Evolutionary conservation across 1,140 invertebrate species (phyloP), one percentile per base, ranked within the genome.

Genomic region (Plodia interpunctella): DNA sequence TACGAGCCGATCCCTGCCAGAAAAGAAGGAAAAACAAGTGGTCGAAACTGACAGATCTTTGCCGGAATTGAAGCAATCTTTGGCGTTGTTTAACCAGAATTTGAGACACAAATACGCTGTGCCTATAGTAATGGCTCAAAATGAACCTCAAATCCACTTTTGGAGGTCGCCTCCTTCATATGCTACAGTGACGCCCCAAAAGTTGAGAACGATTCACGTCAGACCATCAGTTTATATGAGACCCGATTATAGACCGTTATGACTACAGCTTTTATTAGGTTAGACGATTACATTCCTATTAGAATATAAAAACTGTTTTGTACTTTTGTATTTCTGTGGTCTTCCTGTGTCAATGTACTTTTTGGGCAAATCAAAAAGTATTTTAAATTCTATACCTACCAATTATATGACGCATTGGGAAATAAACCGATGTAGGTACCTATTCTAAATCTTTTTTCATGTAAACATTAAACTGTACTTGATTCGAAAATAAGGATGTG

Each of bases 121-220:
- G 19, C 51, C 51, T 11, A n/a, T 25, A n/a, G 17, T n/a, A 4
- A 25, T 20, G 3, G 8, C 51, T 11, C 20, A 44, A 15, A 18
- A 53, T n/a, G 51, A 9, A 51, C 49, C 49, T 8, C 51, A 21
- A 53, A 10, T 44, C 8, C 1, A 5, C 3, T 44, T 44, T 10
- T 15, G 49, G 57, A 54, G 35, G 52, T 38, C 19, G 20, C 30
- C 49, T 2, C 55, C 49, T 19, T 9, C 59, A 10, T 61, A 56
- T 13, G 59, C 59, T 0, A 61, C 53, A 13, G 55, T 61, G 5
- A 49, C 55, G 8, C 59, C 59, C 35, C 54, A 54, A 9, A 61
- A 61, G n/a, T 18, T 61, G 10, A 30, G 59, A 15, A 21, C 54
- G 4, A 25, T 53, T 11, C 21, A 53, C n/a, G 51, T 25, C 13